phyloP scores from a whole-genome alignment of 2,113 vertebrate species.

The Opisthocomus hoazin region DNA sequence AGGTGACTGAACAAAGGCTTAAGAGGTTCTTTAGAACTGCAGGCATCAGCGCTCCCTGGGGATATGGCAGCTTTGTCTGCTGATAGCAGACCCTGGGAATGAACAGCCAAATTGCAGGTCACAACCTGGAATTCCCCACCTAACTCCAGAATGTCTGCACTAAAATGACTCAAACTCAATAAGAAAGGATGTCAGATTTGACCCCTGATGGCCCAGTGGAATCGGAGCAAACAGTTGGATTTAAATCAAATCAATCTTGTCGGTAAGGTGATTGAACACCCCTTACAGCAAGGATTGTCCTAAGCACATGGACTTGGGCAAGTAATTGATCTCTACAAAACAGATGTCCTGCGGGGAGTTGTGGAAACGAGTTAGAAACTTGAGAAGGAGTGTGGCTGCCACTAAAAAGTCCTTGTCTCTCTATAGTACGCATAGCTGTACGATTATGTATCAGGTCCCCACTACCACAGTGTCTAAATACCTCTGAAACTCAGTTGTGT shows the following conservation, averaged over 20 bases:
- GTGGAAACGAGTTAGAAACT: background rate
- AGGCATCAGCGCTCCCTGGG: background rate
- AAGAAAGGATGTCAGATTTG: conserved; percentile 52
- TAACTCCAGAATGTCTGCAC: conserved; percentile 27
- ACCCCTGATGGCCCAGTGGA: conserved; percentile 44
- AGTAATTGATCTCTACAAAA: conserved; percentile 32
- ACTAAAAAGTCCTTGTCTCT: background rate
- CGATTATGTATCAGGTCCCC: background rate
- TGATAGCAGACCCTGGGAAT: conserved; percentile 27
- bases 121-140: conserved; percentile 55
- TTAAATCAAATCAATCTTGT: conserved; percentile 54
- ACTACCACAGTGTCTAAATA: background rate
- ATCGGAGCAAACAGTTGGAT: conserved; percentile 15
- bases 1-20: conserved; percentile 19
- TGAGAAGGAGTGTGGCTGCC: background rate
- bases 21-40: background rate
- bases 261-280: background rate
- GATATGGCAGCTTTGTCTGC: background rate
- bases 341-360: conserved; percentile 4
- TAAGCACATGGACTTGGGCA: conserved; percentile 7
- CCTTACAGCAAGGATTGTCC: conserved; percentile 28
- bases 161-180: conserved; percentile 54
- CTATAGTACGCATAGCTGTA: background rate
- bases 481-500: background rate
- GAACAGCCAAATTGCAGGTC: conserved; percentile 47